These are phyloP conservation scores for Cantharis rufa DNA, from an alignment of 2,888 invertebrate genomes.

Conservation along the genomic window DNA sequence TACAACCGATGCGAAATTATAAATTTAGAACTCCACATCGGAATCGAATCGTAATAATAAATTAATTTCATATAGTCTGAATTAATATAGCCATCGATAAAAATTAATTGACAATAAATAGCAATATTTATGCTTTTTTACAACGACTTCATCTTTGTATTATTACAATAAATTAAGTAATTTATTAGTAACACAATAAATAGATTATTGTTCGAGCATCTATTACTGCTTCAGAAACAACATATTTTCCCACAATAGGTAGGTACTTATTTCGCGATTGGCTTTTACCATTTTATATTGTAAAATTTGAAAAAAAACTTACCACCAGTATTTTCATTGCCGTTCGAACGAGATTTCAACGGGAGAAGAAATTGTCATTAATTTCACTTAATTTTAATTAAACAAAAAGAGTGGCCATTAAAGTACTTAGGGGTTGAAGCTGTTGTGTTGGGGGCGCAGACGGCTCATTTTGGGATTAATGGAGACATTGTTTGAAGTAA, in stretches of 20 bases:
- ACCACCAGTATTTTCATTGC: neutral
- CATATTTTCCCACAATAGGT: constrained; percentile 11
- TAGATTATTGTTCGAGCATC: constrained; percentile 44
- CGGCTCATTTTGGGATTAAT: constrained; percentile 54
- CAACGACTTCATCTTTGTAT: constrained; percentile 13
- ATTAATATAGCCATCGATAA: neutral
- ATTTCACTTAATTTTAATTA: constrained; percentile 47
- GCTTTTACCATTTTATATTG: neutral
- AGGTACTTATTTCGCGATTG: neutral
- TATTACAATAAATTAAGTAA: constrained; percentile 46
- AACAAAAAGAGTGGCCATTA: constrained; percentile 36
- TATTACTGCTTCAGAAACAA: constrained; percentile 44
- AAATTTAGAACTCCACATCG: neutral
- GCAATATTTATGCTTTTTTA: constrained; percentile 40
- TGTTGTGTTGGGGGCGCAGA: constrained; percentile 28
- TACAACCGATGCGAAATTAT: constrained; percentile 11
- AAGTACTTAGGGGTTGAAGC: constrained; percentile 18
- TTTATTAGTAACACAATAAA: constrained; percentile 53
- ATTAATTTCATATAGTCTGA: neutral
- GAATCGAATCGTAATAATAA: neutral
- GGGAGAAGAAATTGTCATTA: constrained; percentile 37
- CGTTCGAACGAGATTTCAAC: neutral
- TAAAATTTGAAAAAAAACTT: neutral
- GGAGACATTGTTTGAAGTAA: constrained; percentile 55
- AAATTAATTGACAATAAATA: neutral